Evolutionary conservation across 2,113 vertebrate species (phyloP), one percentile per base, ranked within the genome.

Genomic region (Arenaria interpres): DNA sequence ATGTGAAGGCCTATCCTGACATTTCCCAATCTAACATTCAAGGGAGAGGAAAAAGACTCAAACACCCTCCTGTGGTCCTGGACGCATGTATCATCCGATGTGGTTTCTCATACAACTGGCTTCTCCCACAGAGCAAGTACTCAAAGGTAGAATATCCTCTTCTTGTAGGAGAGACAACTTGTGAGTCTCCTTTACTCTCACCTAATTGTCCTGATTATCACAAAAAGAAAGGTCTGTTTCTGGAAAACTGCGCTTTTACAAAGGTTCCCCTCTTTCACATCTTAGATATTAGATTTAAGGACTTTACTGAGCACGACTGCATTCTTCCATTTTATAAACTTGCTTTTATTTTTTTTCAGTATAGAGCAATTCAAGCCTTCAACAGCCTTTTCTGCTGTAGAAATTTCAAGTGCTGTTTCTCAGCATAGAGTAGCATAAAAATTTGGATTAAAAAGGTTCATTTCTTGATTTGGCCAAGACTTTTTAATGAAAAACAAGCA

Each of bases 61-160:
- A 74, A 87, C 59, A 88, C 63, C 27, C 68, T 93, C 41, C 88
- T 37, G 46, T 72, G 56, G 46, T 63, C 64, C 67, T 77, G 82
- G 37, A 17, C 41, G 59, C 13, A 23, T 45, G 18, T 19, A 43
- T 64, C 74, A 79, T 56, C 43, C 14, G 0, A 19, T 23, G 46
- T 43, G 45, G 33, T 84, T 85, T 96, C 72, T 90, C 28, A 8
- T 24, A 48, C 22, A 57, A 35, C 30, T 64, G 63, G 30, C 66
- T 69, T 81, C 53, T 87, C 14, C 41, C 57, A 23, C 24, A 32
- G 57, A 69, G 14, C 14, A 57, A 69, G 13, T 39, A 27, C 76
- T 89, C 68, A 59, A 93, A 92, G 60, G 59, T 69, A 91, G 75
- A 73, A 93, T 54, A 39, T 93, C 92, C 90, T 94, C 83, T 95